Evolutionary conservation across 2,797 vertebrate genomes (phyloP), one percentile per base, ranked within the genome.

Genomic region (Platyrinchus mystaceus): DNA sequence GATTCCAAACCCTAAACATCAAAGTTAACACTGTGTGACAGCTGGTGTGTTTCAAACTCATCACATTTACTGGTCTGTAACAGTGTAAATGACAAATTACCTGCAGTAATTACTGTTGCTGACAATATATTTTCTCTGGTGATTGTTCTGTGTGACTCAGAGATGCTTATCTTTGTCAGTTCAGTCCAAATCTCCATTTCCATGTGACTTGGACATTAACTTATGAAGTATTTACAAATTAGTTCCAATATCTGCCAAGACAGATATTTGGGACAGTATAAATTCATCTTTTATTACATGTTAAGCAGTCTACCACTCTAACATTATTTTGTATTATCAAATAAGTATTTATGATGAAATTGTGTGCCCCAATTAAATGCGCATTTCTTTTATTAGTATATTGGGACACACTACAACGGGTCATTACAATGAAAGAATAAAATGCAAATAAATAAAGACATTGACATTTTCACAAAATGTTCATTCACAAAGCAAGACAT

Each of bases 71-170:
- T 97, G 95, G 82, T 97, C 96, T 98, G 96, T 97, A 97, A 97
- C 97, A 96, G 95, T 96, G 97, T 95, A 98, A 98, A 98, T 97
- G 96, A 98, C 97, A 98, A 98, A 98, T 98, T 98, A 98, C 97
- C 97, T 97, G 93, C 90, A 97, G 93, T 98, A 98, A 98, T 98
- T 98, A 98, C 97, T 97, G 90, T 93, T 97, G 95, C 93, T 97
- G 97, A 98, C 97, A 98, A 96, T 96, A 95, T 79, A 88, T 95
- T 97, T 95, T 97, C 96, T 95, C 97, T 81, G 27, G 83, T 96
- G 97, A 97, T 95, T 70, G 74, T 71, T 96, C 84, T 96, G 94
- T 94, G 92, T 97, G 97, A 97, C 96, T 97, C 94, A 96, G 89
- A 97, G 83, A 83, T 96, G 91, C 82, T 97, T 97, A 96, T 95